Base-by-base conservation (phyloP, 1,140 invertebrate species). In the Euwallacea fornicatus region DNA sequence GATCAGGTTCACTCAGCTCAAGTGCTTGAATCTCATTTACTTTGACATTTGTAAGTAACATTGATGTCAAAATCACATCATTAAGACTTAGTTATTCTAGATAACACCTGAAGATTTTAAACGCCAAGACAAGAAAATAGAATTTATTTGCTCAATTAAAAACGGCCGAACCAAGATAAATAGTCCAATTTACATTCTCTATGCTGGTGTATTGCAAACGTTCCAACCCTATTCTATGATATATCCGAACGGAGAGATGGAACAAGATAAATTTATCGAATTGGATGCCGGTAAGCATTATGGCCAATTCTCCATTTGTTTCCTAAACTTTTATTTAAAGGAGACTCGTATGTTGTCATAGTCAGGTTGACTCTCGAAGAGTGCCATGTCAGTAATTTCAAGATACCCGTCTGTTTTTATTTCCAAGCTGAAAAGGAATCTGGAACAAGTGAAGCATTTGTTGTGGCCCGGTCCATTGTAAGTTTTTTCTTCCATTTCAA, bases 391-490 rank as follows among this genome's bases (percentile, higher is more conserved):
- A 63, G 73, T 46, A 62, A 69, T 41, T 74, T 55, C n/a, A 71
- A 63, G 11, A 74, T 74, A 13, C 73, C 73, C n/a, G 41, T 74
- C 6, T 71, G 42, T 42, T 71, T 71, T 54, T 50, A 44, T 41
- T 50, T 74, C 53, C 73, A 74, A 64, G 69, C 66, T 9, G 11
- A 10, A 6, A 54, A 33, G 16, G 15, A 69, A 7, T 50, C 13
- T n/a, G 42, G 21, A n/a, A 46, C 43, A 21, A 70, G 50, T 42
- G 21, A 66, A 10, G 21, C 50, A 8, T 74, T 74, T 66, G 21
- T 55, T 8, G 65, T 74, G 9, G 42, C 53, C 0, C 56, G 69
- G 42, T 63, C 68, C 11, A 70, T 74, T 63, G 73, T 74, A 71
- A 74, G 73, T 74, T 1, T 33, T n/a, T 33, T 33, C 21, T 33